Conservation (phyloP, 2,888 invertebrate genomes). For the Folsomia manolachei region DNA sequence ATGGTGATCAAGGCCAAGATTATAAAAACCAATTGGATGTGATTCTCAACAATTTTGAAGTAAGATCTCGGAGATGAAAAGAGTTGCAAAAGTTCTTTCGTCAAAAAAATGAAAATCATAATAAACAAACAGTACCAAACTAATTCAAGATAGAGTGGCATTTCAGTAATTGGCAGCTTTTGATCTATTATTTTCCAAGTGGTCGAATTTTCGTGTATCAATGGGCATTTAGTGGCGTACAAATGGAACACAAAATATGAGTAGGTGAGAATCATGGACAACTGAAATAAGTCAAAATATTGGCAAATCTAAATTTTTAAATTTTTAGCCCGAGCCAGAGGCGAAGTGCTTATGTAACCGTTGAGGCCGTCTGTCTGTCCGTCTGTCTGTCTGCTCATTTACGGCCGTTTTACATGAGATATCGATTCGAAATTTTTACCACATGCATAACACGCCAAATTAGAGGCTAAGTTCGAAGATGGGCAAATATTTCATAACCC, state of each 20-base stretch:
- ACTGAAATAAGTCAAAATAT: neutral
- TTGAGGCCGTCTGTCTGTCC: no score
- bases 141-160: constrained; percentile 3
- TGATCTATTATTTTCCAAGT: neutral
- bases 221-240: neutral
- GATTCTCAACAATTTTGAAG: constrained; percentile 78
- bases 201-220: neutral
- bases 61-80: constrained; percentile 71
- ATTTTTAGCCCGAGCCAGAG: no score
- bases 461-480: no score
- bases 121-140: constrained; percentile 28
- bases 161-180: neutral
- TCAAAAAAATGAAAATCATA: constrained; percentile 34
- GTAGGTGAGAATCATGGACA: neutral
- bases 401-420: no score
- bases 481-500: constrained; percentile 79
- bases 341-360: no score
- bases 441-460: no score
- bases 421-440: no score
- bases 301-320: no score
- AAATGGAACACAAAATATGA: neutral
- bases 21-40: constrained; percentile 76
- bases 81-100: constrained; percentile 74
- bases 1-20: constrained; percentile 58
- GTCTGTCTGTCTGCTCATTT: no score